phyloP scores from a whole-genome alignment of 2,888 invertebrate genomes.

The Noctua janthe region DNA sequence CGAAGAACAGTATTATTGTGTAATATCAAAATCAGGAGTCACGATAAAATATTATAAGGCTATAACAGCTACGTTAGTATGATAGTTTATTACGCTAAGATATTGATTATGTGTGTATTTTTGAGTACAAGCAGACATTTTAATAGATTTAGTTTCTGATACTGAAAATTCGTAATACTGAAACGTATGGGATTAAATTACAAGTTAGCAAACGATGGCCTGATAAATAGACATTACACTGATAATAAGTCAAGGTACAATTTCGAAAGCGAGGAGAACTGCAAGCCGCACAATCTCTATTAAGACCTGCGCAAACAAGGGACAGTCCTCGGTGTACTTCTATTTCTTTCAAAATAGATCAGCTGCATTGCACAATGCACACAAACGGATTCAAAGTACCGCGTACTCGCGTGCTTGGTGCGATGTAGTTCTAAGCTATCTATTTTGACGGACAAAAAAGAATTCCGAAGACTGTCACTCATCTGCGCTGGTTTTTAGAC shows the following conservation, averaged over 20 bases:
- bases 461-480: too few species aligned
- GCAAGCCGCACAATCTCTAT: background rate
- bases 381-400: too few species aligned
- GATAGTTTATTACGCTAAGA: slow-evolving; percentile 9
- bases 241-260: background rate
- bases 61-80: background rate
- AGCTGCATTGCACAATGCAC: too few species aligned
- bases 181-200: background rate
- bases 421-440: too few species aligned
- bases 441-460: too few species aligned
- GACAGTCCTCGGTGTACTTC: too few species aligned
- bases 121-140: slow-evolving; percentile 1
- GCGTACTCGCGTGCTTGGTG: too few species aligned
- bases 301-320: too few species aligned
- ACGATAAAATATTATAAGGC: slow-evolving; percentile 7
- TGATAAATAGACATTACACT: background rate
- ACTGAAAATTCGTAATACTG: too few species aligned
- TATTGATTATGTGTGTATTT: slow-evolving; percentile 44
- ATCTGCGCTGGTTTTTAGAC: too few species aligned
- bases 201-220: background rate
- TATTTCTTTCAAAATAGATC: too few species aligned
- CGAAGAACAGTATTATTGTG: slow-evolving; percentile 8
- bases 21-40: slow-evolving; percentile 28
- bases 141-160: background rate
- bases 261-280: background rate